These are phyloP conservation scores for Xestia xanthographa DNA, from an alignment of 2,888 invertebrate species.

Conservation along the genomic window DNA sequence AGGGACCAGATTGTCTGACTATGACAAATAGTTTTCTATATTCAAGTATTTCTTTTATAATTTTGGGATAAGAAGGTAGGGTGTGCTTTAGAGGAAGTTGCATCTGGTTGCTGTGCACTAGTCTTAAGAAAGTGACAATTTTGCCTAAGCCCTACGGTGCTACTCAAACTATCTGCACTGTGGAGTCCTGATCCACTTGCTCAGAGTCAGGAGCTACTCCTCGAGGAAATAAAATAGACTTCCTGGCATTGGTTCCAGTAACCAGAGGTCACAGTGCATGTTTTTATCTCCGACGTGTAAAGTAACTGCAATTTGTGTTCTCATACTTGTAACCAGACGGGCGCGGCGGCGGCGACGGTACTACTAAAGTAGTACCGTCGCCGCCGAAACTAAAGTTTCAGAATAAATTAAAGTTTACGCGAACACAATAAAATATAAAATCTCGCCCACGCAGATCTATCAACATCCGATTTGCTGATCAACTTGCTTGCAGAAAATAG, in stretches of 20 bases:
- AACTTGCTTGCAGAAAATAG: background rate
- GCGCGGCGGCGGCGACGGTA: background rate
- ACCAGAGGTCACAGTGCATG: background rate
- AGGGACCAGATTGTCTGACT: background rate
- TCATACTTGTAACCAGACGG: no score
- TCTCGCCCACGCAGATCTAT: background rate
- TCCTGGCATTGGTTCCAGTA: background rate
- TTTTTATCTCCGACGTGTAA: background rate
- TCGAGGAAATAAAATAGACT: background rate
- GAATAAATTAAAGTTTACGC: background rate
- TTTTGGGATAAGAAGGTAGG: background rate
- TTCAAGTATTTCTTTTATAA: background rate
- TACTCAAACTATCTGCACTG: background rate
- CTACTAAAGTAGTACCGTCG: no score
- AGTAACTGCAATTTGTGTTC: background rate
- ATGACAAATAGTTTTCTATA: background rate
- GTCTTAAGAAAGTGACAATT: background rate
- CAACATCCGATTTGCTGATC: background rate
- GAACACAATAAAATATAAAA: background rate
- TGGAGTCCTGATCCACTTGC: background rate
- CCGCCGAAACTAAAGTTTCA: no score
- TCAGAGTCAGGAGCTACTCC: background rate
- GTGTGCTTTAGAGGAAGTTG: background rate
- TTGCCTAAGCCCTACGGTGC: background rate
- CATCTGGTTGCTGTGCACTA: background rate